Percentiles rank a stretch among this genome's conserved stretches.
Evolutionary conservation across 2,113 vertebrate species (phyloP).

Genomic region (Daubentonia madagascariensis): DNA sequence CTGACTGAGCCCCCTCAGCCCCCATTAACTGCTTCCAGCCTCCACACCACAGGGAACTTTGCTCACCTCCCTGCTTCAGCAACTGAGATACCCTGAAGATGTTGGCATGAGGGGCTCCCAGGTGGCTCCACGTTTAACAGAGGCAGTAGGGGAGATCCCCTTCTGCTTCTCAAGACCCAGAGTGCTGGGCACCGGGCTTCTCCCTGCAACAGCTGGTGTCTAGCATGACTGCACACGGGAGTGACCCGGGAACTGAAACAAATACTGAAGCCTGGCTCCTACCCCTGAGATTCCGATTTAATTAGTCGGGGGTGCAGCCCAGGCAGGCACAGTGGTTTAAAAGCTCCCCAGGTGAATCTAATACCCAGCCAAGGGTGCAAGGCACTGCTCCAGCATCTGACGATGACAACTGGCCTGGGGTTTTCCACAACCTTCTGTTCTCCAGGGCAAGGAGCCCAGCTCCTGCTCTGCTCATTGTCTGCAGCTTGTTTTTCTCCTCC

Average conservation of each 20-base stretch:
- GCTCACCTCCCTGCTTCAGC: background rate
- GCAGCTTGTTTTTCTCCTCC: background rate
- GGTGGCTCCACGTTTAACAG: background rate
- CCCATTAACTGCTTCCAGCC: background rate
- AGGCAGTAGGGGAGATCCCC: background rate
- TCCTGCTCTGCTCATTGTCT: background rate
- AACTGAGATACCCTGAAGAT: background rate
- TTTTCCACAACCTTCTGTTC: background rate
- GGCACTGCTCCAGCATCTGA: background rate
- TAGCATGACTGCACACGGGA: background rate
- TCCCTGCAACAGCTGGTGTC: background rate
- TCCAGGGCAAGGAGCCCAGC: background rate
- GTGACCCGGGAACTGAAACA: background rate
- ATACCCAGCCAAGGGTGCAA: background rate
- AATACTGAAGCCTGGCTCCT: background rate
- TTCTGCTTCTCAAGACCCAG: background rate
- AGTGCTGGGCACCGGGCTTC: background rate
- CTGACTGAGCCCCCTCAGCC: background rate
- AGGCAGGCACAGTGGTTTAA: fast-evolving
- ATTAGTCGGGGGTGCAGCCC: background rate
- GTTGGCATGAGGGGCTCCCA: background rate
- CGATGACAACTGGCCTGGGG: background rate
- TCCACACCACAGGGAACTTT: background rate
- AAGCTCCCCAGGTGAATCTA: background rate
- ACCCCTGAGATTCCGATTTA: background rate